phyloP scores from a whole-genome alignment of 1,140 invertebrate species.

The Aporrectodea caliginosa region DNA sequence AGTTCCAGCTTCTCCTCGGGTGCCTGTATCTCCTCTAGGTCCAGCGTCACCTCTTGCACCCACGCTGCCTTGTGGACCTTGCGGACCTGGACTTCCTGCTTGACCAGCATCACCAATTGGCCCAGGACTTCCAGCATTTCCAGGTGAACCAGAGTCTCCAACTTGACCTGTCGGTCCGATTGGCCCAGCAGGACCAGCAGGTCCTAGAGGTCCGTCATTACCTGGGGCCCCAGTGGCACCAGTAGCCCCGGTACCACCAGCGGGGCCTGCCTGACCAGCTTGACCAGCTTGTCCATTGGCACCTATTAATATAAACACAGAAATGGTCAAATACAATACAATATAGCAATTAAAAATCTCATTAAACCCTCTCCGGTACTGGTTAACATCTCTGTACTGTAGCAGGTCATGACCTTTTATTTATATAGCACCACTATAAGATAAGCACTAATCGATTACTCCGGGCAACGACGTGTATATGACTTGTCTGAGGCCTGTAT shows the following conservation, averaged over 20 bases:
- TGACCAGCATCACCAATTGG: conserved; percentile 12
- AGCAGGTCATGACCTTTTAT: too few species aligned
- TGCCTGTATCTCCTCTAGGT: conserved; percentile 7
- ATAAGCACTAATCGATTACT: too few species aligned
- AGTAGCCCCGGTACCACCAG: conserved; percentile 51
- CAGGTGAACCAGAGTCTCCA: conserved; percentile 18
- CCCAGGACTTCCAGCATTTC: conserved; percentile 11
- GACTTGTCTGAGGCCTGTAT: too few species aligned
- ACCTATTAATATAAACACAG: too few species aligned
- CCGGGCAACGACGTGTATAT: too few species aligned
- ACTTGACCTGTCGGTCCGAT: not conserved
- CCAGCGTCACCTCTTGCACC: conserved; percentile 12
- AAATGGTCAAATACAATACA: too few species aligned
- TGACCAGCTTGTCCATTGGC: conserved; percentile 60
- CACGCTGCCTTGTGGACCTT: not conserved
- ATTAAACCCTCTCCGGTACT: too few species aligned
- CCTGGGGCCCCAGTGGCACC: not conserved
- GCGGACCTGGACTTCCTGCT: not conserved
- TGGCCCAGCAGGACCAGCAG: conserved; percentile 5
- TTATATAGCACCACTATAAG: too few species aligned
- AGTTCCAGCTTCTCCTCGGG: conserved; percentile 16
- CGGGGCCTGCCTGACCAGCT: conserved; percentile 31
- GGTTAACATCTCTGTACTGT: too few species aligned
- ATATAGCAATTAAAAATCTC: too few species aligned
- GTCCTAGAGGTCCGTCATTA: not conserved